A percentile compares a stretch with the other conserved stretches of the same genome.
Evolutionary conservation across 2,888 invertebrate genomes (phyloP).

Genomic region (Crioceris asparagi): DNA sequence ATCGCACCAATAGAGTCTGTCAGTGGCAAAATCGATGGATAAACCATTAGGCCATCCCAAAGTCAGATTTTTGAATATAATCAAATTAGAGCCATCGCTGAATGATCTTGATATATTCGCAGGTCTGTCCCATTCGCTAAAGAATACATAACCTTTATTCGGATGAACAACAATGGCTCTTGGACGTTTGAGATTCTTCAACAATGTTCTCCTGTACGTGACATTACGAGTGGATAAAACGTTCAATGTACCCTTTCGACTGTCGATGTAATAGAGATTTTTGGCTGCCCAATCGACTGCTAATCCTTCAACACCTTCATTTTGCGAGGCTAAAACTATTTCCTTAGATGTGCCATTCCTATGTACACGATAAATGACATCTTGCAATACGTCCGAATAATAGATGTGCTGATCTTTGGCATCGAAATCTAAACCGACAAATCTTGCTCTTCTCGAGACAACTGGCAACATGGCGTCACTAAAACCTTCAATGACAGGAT

Average conservation of each 20-base stretch:
- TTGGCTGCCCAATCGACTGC: slow-evolving; percentile 95
- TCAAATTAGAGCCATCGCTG: slow-evolving; percentile 77
- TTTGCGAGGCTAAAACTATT: slow-evolving; percentile 88
- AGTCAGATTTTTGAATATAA: slow-evolving; percentile 82
- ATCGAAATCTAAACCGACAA: slow-evolving; percentile 93
- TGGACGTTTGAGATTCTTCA: slow-evolving; percentile 83
- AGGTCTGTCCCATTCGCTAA: slow-evolving; percentile 93
- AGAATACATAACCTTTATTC: slow-evolving; percentile 86
- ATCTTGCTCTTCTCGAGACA: slow-evolving; percentile 80
- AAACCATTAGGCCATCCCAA: slow-evolving; percentile 97
- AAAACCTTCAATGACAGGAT: slow-evolving; percentile 82
- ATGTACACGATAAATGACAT: slow-evolving; percentile 81
- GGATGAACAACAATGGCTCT: slow-evolving; percentile 96
- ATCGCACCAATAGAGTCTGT: slow-evolving; percentile 91
- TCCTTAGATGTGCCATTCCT: slow-evolving; percentile 71
- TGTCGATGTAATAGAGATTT: slow-evolving; percentile 91
- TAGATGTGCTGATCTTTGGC: slow-evolving; percentile 84
- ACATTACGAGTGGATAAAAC: slow-evolving; percentile 83
- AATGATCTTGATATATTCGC: slow-evolving; percentile 91
- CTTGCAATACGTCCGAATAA: slow-evolving; percentile 93
- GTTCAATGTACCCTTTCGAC: slow-evolving; percentile 86
- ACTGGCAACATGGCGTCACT: slow-evolving; percentile 93
- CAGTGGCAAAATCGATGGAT: slow-evolving; percentile 79
- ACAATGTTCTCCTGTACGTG: slow-evolving; percentile 68
- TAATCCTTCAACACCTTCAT: slow-evolving; percentile 92